phyloP scores from a whole-genome alignment of 2,113 vertebrate species.

The Aphelocoma coerulescens region DNA sequence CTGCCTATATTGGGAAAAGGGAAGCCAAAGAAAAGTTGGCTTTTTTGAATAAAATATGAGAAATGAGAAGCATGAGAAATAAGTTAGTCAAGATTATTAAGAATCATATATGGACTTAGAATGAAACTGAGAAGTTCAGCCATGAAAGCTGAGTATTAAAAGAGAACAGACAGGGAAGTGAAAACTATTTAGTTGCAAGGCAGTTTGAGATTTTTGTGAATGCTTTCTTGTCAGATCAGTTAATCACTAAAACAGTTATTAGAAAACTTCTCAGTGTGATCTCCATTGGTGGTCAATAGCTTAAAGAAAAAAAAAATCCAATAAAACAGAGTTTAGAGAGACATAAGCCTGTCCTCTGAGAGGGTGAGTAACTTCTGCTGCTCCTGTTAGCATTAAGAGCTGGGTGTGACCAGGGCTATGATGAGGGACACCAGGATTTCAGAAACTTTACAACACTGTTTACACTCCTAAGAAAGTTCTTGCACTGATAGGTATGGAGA shows the following conservation, averaged over 20 bases:
- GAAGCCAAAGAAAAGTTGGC: neutral
- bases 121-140: conserved; percentile 3
- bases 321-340: neutral
- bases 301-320: neutral
- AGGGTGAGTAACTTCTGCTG: neutral
- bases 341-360: neutral
- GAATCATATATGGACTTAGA: neutral
- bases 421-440: neutral
- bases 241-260: neutral
- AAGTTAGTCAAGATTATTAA: neutral
- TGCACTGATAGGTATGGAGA: neutral
- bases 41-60: neutral
- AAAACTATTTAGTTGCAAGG: neutral
- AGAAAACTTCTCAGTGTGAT: neutral
- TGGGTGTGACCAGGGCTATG: neutral
- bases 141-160: neutral
- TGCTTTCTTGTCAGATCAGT: neutral
- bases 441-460: neutral
- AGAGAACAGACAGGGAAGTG: neutral
- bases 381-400: neutral
- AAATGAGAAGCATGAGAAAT: neutral
- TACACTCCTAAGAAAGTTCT: neutral
- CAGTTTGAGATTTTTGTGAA: neutral
- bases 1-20: neutral
- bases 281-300: neutral